phyloP scores from a whole-genome alignment of 2,113 vertebrate species.

The Pongo abelii region DNA sequence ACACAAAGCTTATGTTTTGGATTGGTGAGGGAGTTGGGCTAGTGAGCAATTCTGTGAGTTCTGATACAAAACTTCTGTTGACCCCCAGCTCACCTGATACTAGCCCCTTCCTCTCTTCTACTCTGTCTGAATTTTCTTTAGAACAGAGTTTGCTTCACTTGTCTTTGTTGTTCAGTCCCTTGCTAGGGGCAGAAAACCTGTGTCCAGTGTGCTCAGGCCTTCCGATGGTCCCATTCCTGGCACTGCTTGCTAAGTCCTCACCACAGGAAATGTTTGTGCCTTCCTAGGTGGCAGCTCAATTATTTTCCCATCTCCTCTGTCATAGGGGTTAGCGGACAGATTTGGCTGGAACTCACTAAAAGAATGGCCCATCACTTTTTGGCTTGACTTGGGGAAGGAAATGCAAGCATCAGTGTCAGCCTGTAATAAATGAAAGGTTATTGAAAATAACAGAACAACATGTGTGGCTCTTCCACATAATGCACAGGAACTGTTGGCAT shows the following conservation, averaged over 20 bases:
- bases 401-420: constrained; percentile 10
- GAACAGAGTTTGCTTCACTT: neutral
- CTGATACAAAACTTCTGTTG: neutral
- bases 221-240: neutral
- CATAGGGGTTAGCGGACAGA: neutral
- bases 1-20: neutral
- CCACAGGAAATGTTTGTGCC: neutral
- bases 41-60: neutral
- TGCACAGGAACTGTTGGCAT: neutral
- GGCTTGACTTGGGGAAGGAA: neutral
- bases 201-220: neutral
- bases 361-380: neutral
- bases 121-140: neutral
- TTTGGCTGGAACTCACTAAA: neutral
- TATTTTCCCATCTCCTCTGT: neutral
- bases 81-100: neutral
- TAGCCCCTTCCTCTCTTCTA: neutral
- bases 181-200: neutral
- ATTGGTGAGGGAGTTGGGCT: neutral
- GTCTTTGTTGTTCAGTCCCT: neutral
- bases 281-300: neutral
- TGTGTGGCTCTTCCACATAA: neutral
- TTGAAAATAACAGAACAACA: constrained; percentile 11
- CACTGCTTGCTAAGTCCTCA: neutral
- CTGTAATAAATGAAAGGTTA: constrained; percentile 4